Percentiles rank a stretch among this genome's conserved stretches.
phyloP scores from a whole-genome alignment of 2,888 invertebrate species.

The Zhuqinia jingwanae region DNA sequence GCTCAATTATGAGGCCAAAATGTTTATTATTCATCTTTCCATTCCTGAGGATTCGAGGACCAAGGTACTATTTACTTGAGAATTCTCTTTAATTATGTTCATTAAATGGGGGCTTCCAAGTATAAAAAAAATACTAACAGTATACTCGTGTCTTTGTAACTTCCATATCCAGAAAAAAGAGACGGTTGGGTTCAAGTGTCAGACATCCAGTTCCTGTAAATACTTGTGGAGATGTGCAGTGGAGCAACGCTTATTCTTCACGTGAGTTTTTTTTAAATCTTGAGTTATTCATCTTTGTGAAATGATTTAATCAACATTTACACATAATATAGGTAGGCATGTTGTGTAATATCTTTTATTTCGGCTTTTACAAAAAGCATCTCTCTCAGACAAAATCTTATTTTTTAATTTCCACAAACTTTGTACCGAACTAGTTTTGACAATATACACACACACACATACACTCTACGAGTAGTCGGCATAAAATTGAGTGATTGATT shows the following conservation, averaged over 20 bases:
- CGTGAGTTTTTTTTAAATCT: conserved; percentile 86
- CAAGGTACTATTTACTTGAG: conserved; percentile 79
- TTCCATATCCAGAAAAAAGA: conserved; percentile 90
- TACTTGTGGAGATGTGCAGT: conserved; percentile 99
- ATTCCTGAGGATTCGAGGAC: conserved; percentile 88
- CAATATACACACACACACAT: background rate
- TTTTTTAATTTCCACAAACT: background rate
- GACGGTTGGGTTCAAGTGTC: conserved; percentile 97
- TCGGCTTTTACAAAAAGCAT: conserved; percentile 44
- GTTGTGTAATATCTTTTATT: too few relatives aligned
- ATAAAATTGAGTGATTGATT: too few relatives aligned
- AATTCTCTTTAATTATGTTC: too few relatives aligned
- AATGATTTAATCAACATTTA: background rate
- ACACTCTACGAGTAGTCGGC: too few relatives aligned
- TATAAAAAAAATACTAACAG: too few relatives aligned
- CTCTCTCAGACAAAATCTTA: conserved; percentile 9
- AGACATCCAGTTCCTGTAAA: conserved; percentile 94
- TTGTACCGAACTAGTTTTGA: background rate
- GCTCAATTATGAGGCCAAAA: conserved; percentile 98
- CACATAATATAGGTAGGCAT: background rate
- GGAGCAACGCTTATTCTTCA: conserved; percentile 98
- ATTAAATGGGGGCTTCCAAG: background rate
- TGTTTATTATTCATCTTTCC: conserved; percentile 97
- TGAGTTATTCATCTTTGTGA: too few relatives aligned
- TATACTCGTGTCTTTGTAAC: conserved; percentile 56